These are phyloP conservation scores for Epinotia nisella DNA, from an alignment of 2,888 invertebrate genomes.

Conservation along the genomic window DNA sequence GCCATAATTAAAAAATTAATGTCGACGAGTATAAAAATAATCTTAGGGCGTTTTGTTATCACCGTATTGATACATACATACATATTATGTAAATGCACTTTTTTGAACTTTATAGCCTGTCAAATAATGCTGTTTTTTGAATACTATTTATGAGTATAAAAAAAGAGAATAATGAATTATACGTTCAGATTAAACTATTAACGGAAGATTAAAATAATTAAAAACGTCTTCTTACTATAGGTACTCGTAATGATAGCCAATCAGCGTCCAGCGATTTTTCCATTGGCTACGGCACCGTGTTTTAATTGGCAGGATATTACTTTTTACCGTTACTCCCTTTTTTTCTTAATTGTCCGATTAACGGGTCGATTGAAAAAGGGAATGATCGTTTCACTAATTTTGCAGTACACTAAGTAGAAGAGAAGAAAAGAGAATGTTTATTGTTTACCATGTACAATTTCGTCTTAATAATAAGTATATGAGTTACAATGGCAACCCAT, in stretches of 20 bases:
- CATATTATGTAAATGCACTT: too few species aligned
- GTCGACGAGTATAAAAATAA: too few species aligned
- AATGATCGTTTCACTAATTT: not conserved
- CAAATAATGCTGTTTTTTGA: too few species aligned
- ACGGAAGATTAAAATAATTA: conserved; percentile 7
- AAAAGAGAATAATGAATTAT: not conserved
- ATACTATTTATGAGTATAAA: not conserved
- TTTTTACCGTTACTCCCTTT: conserved; percentile 29
- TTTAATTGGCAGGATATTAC: conserved; percentile 39
- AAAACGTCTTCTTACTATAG: conserved; percentile 12
- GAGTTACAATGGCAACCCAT: too few species aligned
- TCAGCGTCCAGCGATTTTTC: conserved; percentile 29
- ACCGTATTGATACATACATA: too few species aligned
- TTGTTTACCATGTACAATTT: too few species aligned
- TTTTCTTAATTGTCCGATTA: conserved; percentile 30
- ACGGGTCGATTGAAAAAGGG: conserved; percentile 24
- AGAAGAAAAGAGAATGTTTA: too few species aligned
- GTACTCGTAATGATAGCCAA: conserved; percentile 17
- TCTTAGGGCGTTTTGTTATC: too few species aligned
- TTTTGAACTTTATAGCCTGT: too few species aligned
- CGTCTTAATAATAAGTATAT: too few species aligned
- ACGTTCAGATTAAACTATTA: not conserved
- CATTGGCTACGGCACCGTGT: conserved; percentile 2
- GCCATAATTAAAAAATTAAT: too few species aligned
- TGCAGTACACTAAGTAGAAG: not conserved